These are phyloP conservation scores for Gadus macrocephalus DNA, from an alignment of 2,113 vertebrate species.

Conservation along the genomic window DNA sequence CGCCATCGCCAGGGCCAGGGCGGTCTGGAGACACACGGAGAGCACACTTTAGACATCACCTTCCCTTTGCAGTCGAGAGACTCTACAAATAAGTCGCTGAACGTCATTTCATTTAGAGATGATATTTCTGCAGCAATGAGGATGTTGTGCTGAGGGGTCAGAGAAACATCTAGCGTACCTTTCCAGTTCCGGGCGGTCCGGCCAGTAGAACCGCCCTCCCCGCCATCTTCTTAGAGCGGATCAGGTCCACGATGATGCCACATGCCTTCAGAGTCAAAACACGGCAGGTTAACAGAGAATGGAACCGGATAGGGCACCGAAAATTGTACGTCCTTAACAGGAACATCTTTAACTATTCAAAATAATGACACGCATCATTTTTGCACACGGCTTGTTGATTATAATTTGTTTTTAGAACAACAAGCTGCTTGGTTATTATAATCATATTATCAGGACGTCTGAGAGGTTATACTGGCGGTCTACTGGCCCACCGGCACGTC, in stretches of 20 bases:
- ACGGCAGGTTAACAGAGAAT: not conserved
- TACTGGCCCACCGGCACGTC: no score
- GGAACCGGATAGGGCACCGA: no score
- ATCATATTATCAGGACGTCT: no score
- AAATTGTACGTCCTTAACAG: no score
- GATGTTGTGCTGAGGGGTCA: not conserved
- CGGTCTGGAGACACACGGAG: constrained; percentile 74
- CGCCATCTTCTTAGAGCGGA: constrained; percentile 97
- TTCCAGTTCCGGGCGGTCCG: constrained; percentile 96
- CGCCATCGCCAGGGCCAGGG: constrained; percentile 91
- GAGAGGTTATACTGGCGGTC: no score
- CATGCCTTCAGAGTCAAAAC: constrained; percentile 77
- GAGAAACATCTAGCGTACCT: constrained; percentile 70
- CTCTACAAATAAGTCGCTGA: not conserved
- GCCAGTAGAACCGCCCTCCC: constrained; percentile 92
- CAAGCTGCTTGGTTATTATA: no score
- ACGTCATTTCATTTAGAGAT: not conserved
- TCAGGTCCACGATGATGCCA: constrained; percentile 94
- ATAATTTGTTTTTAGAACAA: no score
- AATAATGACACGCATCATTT: no score
- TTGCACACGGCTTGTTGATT: no score
- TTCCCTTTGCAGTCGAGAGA: not conserved
- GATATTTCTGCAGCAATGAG: not conserved
- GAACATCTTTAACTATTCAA: no score
- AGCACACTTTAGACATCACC: not conserved